These are phyloP conservation scores for Rutpela maculata DNA, from an alignment of 2,888 invertebrate species.

Conservation along the genomic window DNA sequence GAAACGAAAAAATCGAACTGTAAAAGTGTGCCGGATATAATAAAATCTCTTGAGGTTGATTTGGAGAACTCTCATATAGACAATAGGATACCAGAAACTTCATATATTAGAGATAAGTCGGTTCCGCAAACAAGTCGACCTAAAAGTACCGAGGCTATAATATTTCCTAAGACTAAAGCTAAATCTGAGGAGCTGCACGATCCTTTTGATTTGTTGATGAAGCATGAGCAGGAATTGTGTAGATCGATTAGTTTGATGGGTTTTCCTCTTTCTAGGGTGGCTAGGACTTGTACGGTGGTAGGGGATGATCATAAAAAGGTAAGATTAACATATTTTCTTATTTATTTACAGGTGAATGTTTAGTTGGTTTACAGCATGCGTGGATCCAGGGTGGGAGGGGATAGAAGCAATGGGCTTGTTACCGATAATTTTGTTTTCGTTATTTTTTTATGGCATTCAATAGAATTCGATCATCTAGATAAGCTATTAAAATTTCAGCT, in stretches of 20 bases:
- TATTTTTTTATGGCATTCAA: too few relatives aligned
- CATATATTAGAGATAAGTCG: slow-evolving; percentile 45
- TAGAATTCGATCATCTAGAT: too few relatives aligned
- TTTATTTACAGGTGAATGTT: too few relatives aligned
- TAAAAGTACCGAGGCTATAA: slow-evolving; percentile 60
- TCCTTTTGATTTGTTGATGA: slow-evolving; percentile 73
- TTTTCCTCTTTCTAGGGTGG: slow-evolving; percentile 87
- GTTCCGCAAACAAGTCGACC: slow-evolving; percentile 50
- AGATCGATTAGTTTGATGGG: slow-evolving; percentile 91
- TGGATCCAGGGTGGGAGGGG: too few relatives aligned
- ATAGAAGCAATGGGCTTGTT: too few relatives aligned
- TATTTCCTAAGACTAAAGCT: slow-evolving; percentile 56
- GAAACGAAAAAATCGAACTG: slow-evolving; percentile 51
- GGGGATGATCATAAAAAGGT: slow-evolving; percentile 92
- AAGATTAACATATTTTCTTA: slow-evolving; percentile 50
- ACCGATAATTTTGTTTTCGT: too few relatives aligned
- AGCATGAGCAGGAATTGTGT: slow-evolving; percentile 81
- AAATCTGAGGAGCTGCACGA: slow-evolving; percentile 67
- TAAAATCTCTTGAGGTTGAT: slow-evolving; percentile 84
- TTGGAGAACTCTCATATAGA: slow-evolving; percentile 70
- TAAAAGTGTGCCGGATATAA: slow-evolving; percentile 81
- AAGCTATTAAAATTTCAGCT: too few relatives aligned
- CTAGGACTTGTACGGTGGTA: slow-evolving; percentile 85
- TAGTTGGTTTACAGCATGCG: too few relatives aligned
- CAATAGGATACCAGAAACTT: slow-evolving; percentile 54